Evolutionary conservation across 2,888 invertebrate genomes (phyloP), one percentile per base, ranked within the genome.

Genomic region (Leptinotarsa rubiginosa): DNA sequence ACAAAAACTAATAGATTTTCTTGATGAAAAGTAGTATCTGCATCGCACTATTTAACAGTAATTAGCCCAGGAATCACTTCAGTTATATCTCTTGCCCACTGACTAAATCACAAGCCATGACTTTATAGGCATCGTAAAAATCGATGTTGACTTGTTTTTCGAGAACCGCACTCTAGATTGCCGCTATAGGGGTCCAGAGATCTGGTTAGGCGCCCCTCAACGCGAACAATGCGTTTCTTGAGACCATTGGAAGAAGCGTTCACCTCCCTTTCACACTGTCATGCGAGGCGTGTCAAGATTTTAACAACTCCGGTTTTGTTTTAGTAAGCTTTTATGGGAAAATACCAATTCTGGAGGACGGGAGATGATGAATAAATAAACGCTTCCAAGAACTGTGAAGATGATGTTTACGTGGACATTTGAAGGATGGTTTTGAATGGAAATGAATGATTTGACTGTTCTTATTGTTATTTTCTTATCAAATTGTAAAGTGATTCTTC

Each of bases 141-240:
- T 75, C 70, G 62, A 70, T 69, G 73, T 74, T 47, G 66, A 71
- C 71, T 74, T 69, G 74, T 73, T 62, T 76, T 73, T 76, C 65
- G 67, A 71, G 75, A 69, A 75, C 68, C 64, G 73, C 70, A 70
- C 75, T 75, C 68, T 72, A 67, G 69, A 68, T 70, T 68, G 65
- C 68, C 75, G 22, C 56, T 65, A 56, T 56, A 71, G 75, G 73
- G 75, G 75, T 72, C 75, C 72, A 65, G 70, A 70, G 70, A 70
- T 41, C 31, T 54, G 69, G 59, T 20, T 47, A 56, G 73, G 70
- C 75, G 73, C 73, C 70, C 67, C 66, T 62, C 67, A 67, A 12
- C 18, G 59, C 15, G 47, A 71, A 74, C 74, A 74, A 74, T 74
- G 66, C 65, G 62, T 69, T 54, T 0, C 54, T 54, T 68, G 68